Base-by-base conservation (phyloP, 2,113 vertebrate genomes). In the Xerus inauris region DNA sequence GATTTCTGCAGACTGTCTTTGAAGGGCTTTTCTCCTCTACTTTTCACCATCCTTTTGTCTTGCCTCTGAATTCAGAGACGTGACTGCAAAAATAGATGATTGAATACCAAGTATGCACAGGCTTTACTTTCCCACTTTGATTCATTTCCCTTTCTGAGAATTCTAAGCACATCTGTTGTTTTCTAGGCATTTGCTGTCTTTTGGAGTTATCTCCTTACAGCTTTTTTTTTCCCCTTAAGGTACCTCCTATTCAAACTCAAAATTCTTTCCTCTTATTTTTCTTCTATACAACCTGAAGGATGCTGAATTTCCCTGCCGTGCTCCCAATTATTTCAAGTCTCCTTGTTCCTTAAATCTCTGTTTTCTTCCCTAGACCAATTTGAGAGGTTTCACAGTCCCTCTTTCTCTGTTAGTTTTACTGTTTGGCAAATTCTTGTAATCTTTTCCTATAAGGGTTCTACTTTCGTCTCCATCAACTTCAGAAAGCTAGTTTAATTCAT, bases 21-120 rank as follows among this genome's bases (percentile, higher is more conserved):
- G 72, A 91, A 77, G 69, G 30, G 45, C 59, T 89, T 80, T 91
- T 75, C 71, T 35, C 82, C 20, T 51, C 72, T 89, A 83, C 71
- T 73, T 77, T 89, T 90, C 40, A 83, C 47, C 57, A 57, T 84
- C 30, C 72, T 71, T 96, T 97, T 79, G 76, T 91, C n/a, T 93
- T 83, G 45, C 62, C 45, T 86, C 17, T 89, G 57, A 97, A 92
- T 91, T 81, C 16, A 64, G 79, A 81, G 75, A 81, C 1, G 1
- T 32, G 49, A 88, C 73, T 71, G 59, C 59, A 86, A 84, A 89
- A 96, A 72, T 45, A 88, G 65, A 72, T 28, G n/a, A 91, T 30
- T 91, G 82, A 94, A 91, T 94, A 89, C 83, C 79, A 87, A 82
- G 38, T 77, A 38, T 42, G 38, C 12, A 0, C 3, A 89, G 51